phyloP scores from a whole-genome alignment of 2,797 vertebrate species.

The Passerculus sandwichensis region DNA sequence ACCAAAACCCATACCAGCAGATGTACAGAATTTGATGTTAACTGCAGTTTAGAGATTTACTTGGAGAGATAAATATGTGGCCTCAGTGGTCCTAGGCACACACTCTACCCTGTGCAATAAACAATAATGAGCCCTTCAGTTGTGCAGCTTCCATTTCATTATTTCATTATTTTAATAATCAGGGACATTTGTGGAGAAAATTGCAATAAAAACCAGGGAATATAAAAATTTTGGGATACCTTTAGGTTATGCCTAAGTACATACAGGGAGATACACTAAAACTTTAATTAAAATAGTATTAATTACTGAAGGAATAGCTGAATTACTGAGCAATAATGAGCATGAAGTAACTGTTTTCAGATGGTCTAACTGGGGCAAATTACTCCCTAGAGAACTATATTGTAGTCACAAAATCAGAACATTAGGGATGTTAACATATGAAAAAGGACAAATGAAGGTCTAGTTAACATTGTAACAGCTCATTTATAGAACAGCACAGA shows the following conservation, averaged over 20 bases:
- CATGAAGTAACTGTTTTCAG: slow-evolving; percentile 59
- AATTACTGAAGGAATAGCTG: slow-evolving; percentile 67
- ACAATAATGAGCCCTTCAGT: neutral
- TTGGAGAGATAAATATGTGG: neutral
- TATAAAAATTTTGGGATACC: neutral
- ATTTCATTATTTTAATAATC: neutral
- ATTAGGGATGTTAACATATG: slow-evolving; percentile 35
- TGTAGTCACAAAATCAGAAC: slow-evolving; percentile 50
- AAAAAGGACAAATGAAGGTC: slow-evolving; percentile 70
- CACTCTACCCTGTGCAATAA: neutral
- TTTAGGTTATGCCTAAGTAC: slow-evolving; percentile 4
- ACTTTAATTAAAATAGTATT: slow-evolving; percentile 66
- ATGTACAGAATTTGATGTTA: neutral
- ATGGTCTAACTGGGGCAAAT: slow-evolving; percentile 57
- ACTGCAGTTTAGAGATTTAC: neutral
- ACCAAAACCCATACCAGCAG: neutral
- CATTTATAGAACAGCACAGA: slow-evolving; percentile 27
- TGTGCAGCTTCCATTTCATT: neutral
- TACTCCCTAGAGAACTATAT: slow-evolving; percentile 44
- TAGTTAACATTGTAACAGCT: slow-evolving; percentile 40
- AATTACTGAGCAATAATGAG: slow-evolving; percentile 24
- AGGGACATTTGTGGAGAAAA: neutral
- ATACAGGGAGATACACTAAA: slow-evolving; percentile 18
- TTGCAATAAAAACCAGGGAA: neutral
- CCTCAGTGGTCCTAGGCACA: neutral